Conservation (phyloP, 1,140 invertebrate genomes). For the Aphidius ervi region DNA sequence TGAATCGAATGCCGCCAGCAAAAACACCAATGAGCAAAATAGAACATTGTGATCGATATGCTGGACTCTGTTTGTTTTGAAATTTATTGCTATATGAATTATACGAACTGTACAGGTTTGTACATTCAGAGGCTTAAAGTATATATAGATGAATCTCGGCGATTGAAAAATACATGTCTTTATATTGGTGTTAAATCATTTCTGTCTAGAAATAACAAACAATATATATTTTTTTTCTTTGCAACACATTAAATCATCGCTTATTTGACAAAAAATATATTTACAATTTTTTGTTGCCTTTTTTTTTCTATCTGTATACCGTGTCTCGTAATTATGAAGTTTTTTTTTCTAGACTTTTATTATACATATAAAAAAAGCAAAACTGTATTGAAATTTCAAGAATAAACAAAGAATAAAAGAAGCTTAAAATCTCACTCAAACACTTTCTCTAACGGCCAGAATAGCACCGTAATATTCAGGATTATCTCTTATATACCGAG, state of each 20-base stretch:
- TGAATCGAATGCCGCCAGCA: slow-evolving; percentile 51
- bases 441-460: slow-evolving; percentile 17
- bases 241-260: too few relatives aligned
- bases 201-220: not conserved
- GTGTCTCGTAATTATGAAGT: too few relatives aligned
- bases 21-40: slow-evolving; percentile 53
- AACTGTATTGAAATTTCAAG: not conserved
- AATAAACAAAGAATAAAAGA: not conserved
- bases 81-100: slow-evolving; percentile 53
- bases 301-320: too few relatives aligned
- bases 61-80: slow-evolving; percentile 31
- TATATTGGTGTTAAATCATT: slow-evolving; percentile 1
- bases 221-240: not conserved
- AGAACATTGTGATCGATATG: slow-evolving; percentile 51
- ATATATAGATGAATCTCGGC: not conserved
- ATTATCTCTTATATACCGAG: slow-evolving; percentile 41
- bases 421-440: slow-evolving; percentile 13
- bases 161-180: slow-evolving; percentile 2
- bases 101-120: slow-evolving; percentile 25
- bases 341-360: not conserved
- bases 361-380: not conserved
- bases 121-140: slow-evolving; percentile 5
- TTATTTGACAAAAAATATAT: too few relatives aligned
- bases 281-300: too few relatives aligned
- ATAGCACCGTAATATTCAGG: slow-evolving; percentile 42